phyloP scores from a whole-genome alignment of 2,113 vertebrate species.

The Pygoscelis adeliae region DNA sequence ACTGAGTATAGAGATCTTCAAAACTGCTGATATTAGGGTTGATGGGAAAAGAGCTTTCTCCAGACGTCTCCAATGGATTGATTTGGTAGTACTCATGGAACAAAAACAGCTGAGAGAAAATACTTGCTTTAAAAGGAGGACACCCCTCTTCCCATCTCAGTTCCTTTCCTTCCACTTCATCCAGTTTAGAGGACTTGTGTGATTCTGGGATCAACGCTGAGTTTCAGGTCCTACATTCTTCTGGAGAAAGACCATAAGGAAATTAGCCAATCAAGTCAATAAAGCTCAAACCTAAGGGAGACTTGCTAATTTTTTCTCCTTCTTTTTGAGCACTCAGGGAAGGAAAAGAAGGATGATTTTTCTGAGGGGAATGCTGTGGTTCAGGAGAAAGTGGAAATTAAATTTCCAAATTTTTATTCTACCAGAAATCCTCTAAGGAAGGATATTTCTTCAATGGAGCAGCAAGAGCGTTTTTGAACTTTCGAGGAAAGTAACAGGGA shows the following conservation, averaged over 20 bases:
- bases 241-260: background rate
- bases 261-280: background rate
- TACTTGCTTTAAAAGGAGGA: background rate
- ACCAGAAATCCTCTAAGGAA: background rate
- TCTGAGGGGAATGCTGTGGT: background rate
- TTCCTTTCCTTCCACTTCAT: background rate
- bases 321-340: background rate
- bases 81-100: background rate
- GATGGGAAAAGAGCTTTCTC: background rate
- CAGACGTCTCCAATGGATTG: background rate
- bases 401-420: background rate
- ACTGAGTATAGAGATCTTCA: background rate
- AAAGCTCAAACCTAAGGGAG: background rate
- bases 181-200: background rate
- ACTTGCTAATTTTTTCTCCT: background rate
- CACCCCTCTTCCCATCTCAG: background rate
- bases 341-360: background rate
- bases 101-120: background rate
- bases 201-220: background rate
- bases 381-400: background rate
- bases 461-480: background rate
- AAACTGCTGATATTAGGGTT: background rate
- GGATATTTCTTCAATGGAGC: background rate
- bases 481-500: background rate
- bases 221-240: background rate